Conservation (phyloP, 2,888 invertebrate species). For the Hyppa rectilinea region DNA sequence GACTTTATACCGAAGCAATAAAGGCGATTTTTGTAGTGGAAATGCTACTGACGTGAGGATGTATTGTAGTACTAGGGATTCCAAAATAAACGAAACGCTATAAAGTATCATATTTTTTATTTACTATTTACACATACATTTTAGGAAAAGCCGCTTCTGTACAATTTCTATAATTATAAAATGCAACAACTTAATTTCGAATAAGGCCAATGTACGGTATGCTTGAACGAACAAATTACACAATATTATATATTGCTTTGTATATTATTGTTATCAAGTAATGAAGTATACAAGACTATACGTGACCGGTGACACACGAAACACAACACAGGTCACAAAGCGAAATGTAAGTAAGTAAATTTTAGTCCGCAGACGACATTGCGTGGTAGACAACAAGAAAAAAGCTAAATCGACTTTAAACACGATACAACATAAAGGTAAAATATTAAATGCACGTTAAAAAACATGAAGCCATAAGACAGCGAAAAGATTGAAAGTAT, state of each 20-base stretch:
- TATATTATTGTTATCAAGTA: constrained; percentile 58
- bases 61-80: background rate
- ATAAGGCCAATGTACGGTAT: constrained; percentile 79
- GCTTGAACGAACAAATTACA: constrained; percentile 65
- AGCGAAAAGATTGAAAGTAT: constrained; percentile 29
- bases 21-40: background rate
- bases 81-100: constrained; percentile 50
- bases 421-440: constrained; percentile 44
- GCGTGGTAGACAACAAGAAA: constrained; percentile 25
- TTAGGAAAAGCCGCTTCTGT: constrained; percentile 80
- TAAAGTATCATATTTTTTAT: constrained; percentile 73
- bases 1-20: background rate
- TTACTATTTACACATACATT: constrained; percentile 83
- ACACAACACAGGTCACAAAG: constrained; percentile 37
- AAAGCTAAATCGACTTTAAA: constrained; percentile 40
- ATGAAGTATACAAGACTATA: constrained; percentile 53
- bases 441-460: constrained; percentile 54
- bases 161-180: constrained; percentile 70
- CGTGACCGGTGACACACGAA: constrained; percentile 47
- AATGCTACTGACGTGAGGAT: background rate
- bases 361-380: constrained; percentile 19
- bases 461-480: constrained; percentile 41
- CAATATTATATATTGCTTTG: constrained; percentile 63
- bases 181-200: constrained; percentile 79
- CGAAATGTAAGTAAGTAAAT: constrained; percentile 32